Conservation (phyloP, 2,113 vertebrate species). For the Nothoprocta perdicaria region DNA sequence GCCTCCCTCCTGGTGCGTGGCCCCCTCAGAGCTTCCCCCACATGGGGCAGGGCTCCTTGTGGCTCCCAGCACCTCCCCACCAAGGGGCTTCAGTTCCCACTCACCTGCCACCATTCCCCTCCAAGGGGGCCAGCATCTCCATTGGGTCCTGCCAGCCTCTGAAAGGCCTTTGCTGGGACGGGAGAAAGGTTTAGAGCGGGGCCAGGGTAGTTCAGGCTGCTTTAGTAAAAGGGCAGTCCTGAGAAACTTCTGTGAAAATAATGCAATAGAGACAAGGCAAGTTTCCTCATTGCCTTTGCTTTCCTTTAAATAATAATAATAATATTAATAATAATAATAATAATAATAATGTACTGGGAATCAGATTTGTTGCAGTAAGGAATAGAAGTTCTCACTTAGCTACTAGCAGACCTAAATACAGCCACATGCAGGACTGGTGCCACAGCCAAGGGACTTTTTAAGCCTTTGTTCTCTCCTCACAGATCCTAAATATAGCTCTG, state of each 20-base stretch:
- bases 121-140: neutral
- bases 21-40: no score
- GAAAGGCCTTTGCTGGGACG: fast-evolving
- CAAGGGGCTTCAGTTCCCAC: no score
- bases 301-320: no score
- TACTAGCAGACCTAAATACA: neutral
- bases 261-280: neutral
- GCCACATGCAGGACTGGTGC: fast-evolving
- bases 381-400: neutral
- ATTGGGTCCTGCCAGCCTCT: fast-evolving
- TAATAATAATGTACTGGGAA: neutral
- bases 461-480: neutral
- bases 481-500: neutral
- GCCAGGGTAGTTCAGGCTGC: neutral
- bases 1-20: neutral
- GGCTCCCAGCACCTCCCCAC: no score
- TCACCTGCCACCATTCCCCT: no score
- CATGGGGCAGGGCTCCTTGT: no score
- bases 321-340: no score
- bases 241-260: neutral
- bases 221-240: fast-evolving
- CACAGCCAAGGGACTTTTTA: neutral
- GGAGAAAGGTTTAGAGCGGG: fast-evolving
- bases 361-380: neutral
- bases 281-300: neutral